Base-by-base conservation (phyloP, 2,888 invertebrate species). In the Galerucella pusilla region DNA sequence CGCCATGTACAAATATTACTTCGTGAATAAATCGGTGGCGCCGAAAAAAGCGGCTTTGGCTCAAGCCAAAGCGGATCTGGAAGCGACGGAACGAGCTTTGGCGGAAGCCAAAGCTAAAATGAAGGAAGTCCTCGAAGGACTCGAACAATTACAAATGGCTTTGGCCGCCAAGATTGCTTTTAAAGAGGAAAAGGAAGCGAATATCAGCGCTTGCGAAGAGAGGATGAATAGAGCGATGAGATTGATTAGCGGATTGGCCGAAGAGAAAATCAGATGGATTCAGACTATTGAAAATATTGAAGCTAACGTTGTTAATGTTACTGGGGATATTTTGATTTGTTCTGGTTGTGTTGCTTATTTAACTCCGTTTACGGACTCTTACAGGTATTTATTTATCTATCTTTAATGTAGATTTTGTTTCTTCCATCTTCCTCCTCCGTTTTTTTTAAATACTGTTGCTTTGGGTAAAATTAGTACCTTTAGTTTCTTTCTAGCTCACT, bases 1-100 rank as follows among this genome's bases (percentile, higher is more conserved):
- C 81, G 97, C 97, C 0, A 96, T 98, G 93, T 97, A 94, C 87
- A 93, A 96, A 85, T 98, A 95, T 87, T 97, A 97, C 85, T 93
- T 94, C 85, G 96, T 97, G 0, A 96, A 96, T 83, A 90, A 91
- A 80, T 90, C 90, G 7, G 96, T 96, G 0, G 94, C 94, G 0
- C 98, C 98, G 0, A 98, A 98, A 88, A 96, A 96, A 88, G 93
- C 92, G 2, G 95, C 96, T 4, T 88, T 97, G 42, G 91, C 90
- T 0, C 89, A 90, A 46, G 97, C 97, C 0, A 92, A 92, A 65
- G 88, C 88, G 12, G 92, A 93, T n/a, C 88, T 96, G 1, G 89
- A 88, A 0, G 88, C 89, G 68, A 92, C 95, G 0, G 93, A 96
- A 86, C 89, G 89, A 82, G 88, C 89, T 35, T 75, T 96, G 78